These are phyloP conservation scores for Silurus glanis DNA, from an alignment of 2,113 vertebrate genomes.

Conservation along the genomic window DNA sequence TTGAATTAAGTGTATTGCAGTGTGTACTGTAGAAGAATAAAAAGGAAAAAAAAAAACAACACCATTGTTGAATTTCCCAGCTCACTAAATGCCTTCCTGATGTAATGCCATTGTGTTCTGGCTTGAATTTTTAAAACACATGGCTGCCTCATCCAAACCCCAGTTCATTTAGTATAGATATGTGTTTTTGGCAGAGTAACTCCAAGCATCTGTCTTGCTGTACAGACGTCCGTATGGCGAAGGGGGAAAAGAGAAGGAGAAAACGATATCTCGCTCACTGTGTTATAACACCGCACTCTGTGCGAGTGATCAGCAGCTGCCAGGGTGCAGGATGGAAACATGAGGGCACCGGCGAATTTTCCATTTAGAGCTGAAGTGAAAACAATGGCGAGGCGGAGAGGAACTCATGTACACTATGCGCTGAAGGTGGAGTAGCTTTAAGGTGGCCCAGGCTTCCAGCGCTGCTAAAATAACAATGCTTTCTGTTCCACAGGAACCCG, in stretches of 20 bases:
- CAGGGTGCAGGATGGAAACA: constrained; percentile 40
- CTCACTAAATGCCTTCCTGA: not conserved
- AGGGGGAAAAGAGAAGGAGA: constrained; percentile 5
- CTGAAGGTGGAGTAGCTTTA: constrained; percentile 8
- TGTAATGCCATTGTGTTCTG: not conserved
- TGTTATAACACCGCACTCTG: constrained; percentile 55
- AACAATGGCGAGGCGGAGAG: not conserved
- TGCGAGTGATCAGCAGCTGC: constrained; percentile 38
- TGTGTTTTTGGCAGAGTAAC: constrained; percentile 43
- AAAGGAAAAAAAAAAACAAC: not conserved
- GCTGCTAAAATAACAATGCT: not conserved
- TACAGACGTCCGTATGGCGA: constrained; percentile 19
- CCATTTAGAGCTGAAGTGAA: not conserved
- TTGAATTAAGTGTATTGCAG: not conserved
- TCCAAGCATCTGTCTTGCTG: constrained; percentile 43
- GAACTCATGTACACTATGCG: not conserved
- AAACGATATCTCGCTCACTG: constrained; percentile 45
- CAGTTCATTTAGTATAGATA: constrained; percentile 36
- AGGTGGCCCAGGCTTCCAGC: not conserved
- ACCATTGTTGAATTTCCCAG: not conserved
- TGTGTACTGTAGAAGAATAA: not conserved
- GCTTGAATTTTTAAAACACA: constrained; percentile 12
- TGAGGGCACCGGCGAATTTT: not conserved
- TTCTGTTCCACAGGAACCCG: not conserved
- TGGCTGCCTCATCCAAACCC: not conserved